phyloP scores from a whole-genome alignment of 2,113 vertebrate species.

The Forbesichthys agassizii region DNA sequence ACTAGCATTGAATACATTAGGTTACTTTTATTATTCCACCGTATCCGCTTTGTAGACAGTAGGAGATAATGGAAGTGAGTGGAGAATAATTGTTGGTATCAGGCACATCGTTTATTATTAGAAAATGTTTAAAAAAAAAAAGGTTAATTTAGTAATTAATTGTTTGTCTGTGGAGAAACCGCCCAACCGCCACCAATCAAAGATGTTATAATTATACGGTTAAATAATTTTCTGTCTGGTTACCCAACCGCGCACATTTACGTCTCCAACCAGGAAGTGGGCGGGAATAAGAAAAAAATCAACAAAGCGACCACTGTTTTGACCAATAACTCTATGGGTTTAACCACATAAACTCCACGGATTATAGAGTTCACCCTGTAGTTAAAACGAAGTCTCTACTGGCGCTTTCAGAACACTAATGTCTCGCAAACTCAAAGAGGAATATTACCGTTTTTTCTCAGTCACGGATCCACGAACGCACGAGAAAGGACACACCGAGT shows the following conservation, averaged over 20 bases:
- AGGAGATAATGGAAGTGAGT: too few relatives aligned
- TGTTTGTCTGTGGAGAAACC: neutral
- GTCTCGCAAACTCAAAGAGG: conserved; percentile 84
- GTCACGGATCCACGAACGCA: conserved; percentile 85
- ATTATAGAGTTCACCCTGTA: too few relatives aligned
- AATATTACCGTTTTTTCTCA: conserved; percentile 81
- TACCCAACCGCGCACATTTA: neutral
- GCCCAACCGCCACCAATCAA: neutral
- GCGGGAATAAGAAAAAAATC: conserved; percentile 23
- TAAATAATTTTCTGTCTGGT: too few relatives aligned
- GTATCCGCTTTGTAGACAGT: too few relatives aligned
- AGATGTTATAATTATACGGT: too few relatives aligned
- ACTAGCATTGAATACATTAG: too few relatives aligned
- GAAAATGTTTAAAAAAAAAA: too few relatives aligned
- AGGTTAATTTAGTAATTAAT: too few relatives aligned
- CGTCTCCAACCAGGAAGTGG: conserved; percentile 67
- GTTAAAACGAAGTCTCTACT: neutral
- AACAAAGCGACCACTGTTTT: neutral
- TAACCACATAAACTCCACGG: too few relatives aligned
- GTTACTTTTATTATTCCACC: too few relatives aligned
- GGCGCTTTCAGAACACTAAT: conserved; percentile 55
- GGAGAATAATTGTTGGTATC: too few relatives aligned
- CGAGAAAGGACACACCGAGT: conserved; percentile 90
- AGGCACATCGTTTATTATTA: too few relatives aligned
- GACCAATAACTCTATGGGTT: neutral